Evolutionary conservation across 1,140 invertebrate genomes (phyloP).

Genomic region (Phthorimaea operculella): DNA sequence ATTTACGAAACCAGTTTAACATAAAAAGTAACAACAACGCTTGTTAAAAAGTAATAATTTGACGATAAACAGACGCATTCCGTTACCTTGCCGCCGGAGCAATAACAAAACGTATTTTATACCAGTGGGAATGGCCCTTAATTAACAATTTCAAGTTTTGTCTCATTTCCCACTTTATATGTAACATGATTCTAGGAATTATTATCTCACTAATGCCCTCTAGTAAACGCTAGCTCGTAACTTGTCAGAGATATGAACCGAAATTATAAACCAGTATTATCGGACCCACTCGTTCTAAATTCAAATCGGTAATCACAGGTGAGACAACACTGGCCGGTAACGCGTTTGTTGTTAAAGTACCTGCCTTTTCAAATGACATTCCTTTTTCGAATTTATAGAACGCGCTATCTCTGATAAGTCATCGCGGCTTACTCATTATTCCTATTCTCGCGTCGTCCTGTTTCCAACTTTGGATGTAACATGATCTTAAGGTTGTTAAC

Average conservation of each 20-base stretch:
- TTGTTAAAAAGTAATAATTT: conserved; percentile 4
- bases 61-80: background rate
- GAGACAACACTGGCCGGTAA: background rate
- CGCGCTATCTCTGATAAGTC: conserved; percentile 14
- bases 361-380: background rate
- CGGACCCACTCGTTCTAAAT: background rate
- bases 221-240: conserved; percentile 33
- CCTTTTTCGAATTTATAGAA: conserved; percentile 11
- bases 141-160: conserved; percentile 43
- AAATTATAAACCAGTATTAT: conserved; percentile 20
- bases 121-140: conserved; percentile 32
- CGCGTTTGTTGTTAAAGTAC: conserved; percentile 7
- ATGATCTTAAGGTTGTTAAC: conserved; percentile 33
- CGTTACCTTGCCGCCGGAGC: background rate
- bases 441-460: conserved; percentile 19
- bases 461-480: conserved; percentile 22
- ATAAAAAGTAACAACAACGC: background rate
- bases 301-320: background rate
- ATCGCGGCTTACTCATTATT: conserved; percentile 39
- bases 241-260: conserved; percentile 34
- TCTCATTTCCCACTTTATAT: conserved; percentile 36
- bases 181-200: conserved; percentile 52
- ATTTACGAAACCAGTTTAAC: background rate
- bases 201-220: conserved; percentile 47
- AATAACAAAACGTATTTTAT: conserved; percentile 31